Evolutionary conservation across 2,797 vertebrate genomes (phyloP).

Genomic region (Fundulus diaphanus): DNA sequence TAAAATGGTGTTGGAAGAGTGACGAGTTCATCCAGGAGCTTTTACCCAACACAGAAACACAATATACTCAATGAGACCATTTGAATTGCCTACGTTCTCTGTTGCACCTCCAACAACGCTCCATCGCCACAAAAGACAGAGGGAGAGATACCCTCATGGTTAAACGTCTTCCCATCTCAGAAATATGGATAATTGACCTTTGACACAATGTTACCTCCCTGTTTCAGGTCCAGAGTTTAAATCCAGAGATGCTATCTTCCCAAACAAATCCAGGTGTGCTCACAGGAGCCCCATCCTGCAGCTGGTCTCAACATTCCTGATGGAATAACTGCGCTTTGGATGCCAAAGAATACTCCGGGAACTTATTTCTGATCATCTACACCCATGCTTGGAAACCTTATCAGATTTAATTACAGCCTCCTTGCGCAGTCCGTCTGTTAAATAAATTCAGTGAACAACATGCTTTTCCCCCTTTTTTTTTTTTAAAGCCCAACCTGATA

Average conservation of each 20-base stretch:
- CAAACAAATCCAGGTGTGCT: conserved; percentile 62
- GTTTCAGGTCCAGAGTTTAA: conserved; percentile 36
- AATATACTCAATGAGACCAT: conserved; percentile 47
- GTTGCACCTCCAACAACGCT: conserved; percentile 34
- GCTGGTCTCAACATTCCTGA: conserved; percentile 61
- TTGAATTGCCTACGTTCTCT: conserved; percentile 41
- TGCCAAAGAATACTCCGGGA: conserved; percentile 37
- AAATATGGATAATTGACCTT: conserved; percentile 37
- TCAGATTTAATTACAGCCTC: neutral
- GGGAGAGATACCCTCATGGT: conserved; percentile 5
- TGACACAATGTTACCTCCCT: conserved; percentile 23
- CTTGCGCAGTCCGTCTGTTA: neutral
- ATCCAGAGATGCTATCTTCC: conserved; percentile 59
- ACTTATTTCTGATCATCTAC: conserved; percentile 24
- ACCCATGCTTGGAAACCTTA: conserved; percentile 21
- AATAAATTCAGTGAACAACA: neutral
- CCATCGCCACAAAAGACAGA: conserved; percentile 9
- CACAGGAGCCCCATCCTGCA: conserved; percentile 28
- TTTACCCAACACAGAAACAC: conserved; percentile 58
- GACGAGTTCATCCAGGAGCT: conserved; percentile 51
- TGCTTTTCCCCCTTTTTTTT: conserved; percentile 9
- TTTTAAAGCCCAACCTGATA: neutral
- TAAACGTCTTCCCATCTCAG: conserved; percentile 11
- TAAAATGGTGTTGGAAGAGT: conserved; percentile 74
- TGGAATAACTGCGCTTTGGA: conserved; percentile 48